Evolutionary conservation across 2,113 vertebrate genomes (phyloP), one percentile per base, ranked within the genome.

Genomic region (Dermatemys mawii): DNA sequence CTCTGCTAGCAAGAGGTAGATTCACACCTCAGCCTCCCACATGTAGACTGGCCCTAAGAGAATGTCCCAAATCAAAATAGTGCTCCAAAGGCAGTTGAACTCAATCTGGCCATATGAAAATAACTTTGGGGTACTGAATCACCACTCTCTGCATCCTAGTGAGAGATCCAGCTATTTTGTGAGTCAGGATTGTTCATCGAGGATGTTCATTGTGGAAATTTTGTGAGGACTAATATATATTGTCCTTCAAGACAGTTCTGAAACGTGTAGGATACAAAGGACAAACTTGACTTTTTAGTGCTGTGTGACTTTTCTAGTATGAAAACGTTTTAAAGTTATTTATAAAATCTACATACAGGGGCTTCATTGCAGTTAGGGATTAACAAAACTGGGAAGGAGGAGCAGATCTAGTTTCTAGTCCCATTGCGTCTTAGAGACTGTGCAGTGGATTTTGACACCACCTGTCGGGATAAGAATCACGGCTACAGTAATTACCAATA

Each of bases 391-490:
- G 0, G 8, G 55, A 54, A 35, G 41, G 81, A 48, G n/a, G 76
- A 54, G 53, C 29, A 57, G 84, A 78, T 82, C 4, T 1, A 85
- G 46, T 88, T 84, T 26, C 10, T 78, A 17, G 79, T 80, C 79
- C 80, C 70, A 0, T 19, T 81, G 57, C 55, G 70, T 55, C 54
- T 27, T 48, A 95, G 63, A 67, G n/a, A 85, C 81, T 91, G 6
- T 86, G 54, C 82, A 44, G 84, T 80, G 80, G 90, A 12, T 3
- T 95, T 96, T 92, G 87, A 95, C 92, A 93, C 91, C 85, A 46
- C 86, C 94, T 94, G 73, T 90, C 63, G 86, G 89, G 91, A 84
- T 94, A 92, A 79, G 93, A 95, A 95, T 86, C 79, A 6, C 16
- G 46, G 54, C 76, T 93, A 24, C 63, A 70, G 50, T 92, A 88